Conservation (phyloP, 2,113 vertebrate species). For the Tyrannus savana region DNA sequence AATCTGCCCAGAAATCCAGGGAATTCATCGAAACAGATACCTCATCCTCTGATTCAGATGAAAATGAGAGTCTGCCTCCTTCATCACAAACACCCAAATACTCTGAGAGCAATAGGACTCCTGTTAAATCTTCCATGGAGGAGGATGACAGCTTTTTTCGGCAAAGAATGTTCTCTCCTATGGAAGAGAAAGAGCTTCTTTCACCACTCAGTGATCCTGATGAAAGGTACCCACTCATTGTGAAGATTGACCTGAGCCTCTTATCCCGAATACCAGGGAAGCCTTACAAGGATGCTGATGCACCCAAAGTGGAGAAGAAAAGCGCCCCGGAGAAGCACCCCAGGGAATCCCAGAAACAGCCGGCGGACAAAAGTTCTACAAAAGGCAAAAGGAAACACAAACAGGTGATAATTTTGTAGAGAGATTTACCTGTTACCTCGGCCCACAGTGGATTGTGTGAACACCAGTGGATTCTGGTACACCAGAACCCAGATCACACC, state of each 20-base stretch:
- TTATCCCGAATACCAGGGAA: conserved; percentile 91
- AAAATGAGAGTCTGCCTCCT: conserved; percentile 94
- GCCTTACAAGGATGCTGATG: conserved; percentile 86
- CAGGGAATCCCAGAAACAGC: conserved; percentile 87
- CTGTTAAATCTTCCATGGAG: conserved; percentile 84
- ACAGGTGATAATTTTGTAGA: conserved; percentile 62
- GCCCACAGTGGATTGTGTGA: not conserved
- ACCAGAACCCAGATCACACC: accelerated
- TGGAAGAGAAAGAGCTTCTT: conserved; percentile 95
- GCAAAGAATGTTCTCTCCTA: conserved; percentile 91
- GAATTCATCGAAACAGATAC: conserved; percentile 96
- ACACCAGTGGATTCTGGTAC: not conserved
- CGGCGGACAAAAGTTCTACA: conserved; percentile 83
- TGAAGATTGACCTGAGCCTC: conserved; percentile 96
- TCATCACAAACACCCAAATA: conserved; percentile 97
- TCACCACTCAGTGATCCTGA: conserved; percentile 95
- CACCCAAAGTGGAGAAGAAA: conserved; percentile 88
- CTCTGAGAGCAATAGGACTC: conserved; percentile 92
- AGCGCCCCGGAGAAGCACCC: conserved; percentile 82
- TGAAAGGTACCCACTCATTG: conserved; percentile 89
- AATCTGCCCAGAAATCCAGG: conserved; percentile 90
- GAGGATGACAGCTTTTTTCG: conserved; percentile 85
- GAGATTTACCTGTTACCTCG: not conserved
- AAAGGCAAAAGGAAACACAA: conserved; percentile 97
- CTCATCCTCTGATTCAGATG: conserved; percentile 95